Evolutionary conservation across 1,140 invertebrate genomes (phyloP).

Genomic region (Tetramorium alpestre): DNA sequence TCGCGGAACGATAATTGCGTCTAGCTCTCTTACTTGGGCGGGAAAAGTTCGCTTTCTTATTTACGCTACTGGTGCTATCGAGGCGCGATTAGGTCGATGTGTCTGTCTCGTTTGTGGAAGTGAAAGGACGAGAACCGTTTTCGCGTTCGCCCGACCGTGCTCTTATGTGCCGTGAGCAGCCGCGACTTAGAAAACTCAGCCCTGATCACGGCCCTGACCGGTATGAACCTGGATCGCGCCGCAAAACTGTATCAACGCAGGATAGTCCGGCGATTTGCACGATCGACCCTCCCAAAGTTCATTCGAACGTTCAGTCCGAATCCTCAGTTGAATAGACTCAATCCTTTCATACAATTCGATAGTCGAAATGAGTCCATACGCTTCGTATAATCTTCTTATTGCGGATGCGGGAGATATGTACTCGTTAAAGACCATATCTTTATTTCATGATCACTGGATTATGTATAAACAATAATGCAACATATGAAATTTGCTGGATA

Average conservation of each 20-base stretch:
- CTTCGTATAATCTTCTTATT: background rate
- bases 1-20: background rate
- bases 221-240: background rate
- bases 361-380: background rate
- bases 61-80: slow-evolving; percentile 25
- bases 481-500: background rate
- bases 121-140: slow-evolving; percentile 69
- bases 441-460: background rate
- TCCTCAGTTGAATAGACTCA: background rate
- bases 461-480: background rate
- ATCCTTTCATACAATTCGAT: background rate
- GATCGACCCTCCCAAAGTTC: background rate
- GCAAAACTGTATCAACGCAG: background rate
- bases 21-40: background rate
- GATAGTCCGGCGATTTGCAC: background rate
- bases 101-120: slow-evolving; percentile 64
- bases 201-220: slow-evolving; percentile 52
- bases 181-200: slow-evolving; percentile 56
- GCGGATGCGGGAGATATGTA: too few species aligned
- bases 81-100: slow-evolving; percentile 53
- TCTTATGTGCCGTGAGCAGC: slow-evolving; percentile 17
- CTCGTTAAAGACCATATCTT: background rate
- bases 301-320: background rate
- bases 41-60: background rate
- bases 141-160: slow-evolving; percentile 41